Evolutionary conservation across 2,797 vertebrate genomes (phyloP), one percentile per base, ranked within the genome.

Genomic region (Crax fasciolata): DNA sequence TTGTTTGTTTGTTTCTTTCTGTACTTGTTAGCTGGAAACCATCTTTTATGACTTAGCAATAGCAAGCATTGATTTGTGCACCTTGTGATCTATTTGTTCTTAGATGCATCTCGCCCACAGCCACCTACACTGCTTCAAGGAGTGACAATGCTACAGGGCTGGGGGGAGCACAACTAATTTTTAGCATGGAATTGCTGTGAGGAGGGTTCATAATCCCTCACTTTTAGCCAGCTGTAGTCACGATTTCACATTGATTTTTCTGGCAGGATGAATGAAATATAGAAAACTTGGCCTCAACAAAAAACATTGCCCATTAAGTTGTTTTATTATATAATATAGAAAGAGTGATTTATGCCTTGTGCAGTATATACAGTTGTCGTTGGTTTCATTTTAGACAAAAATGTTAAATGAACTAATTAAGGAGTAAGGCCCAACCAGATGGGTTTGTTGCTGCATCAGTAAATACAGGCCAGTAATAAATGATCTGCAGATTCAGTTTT

Each of bases 401-500:
- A 65, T 90, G 89, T 61, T 94, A 94, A 96, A 95, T 94, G 88
- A 84, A 89, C 92, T 97, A 96, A 97, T 97, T 97, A 96, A 96
- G 70, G 84, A 81, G 92, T 96, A 93, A 87, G 66, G 72, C 88
- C 88, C 90, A 89, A 94, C 66, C 93, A 97, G 91, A 96, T 97
- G 96, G 93, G 72, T 91, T 97, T 96, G 61, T 96, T 94, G 83
- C 77, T 97, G 89, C 94, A 82, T 89, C 96, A 96, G 95, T 94
- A 97, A 96, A 95, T 95, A 95, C 58, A 72, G 86, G 39, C 80
- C 75, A 79, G 85, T 96, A 94, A 96, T 82, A 96, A 97, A 96
- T 96, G 95, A 97, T 96, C 86, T 95, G 91, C 93, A 95, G 87
- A 83, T 80, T 94, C 44, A 48, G 77, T 89, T 96, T 97, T 94